Evolutionary conservation across 2,888 invertebrate species (phyloP).

Genomic region (Rhogogaster chlorosoma): DNA sequence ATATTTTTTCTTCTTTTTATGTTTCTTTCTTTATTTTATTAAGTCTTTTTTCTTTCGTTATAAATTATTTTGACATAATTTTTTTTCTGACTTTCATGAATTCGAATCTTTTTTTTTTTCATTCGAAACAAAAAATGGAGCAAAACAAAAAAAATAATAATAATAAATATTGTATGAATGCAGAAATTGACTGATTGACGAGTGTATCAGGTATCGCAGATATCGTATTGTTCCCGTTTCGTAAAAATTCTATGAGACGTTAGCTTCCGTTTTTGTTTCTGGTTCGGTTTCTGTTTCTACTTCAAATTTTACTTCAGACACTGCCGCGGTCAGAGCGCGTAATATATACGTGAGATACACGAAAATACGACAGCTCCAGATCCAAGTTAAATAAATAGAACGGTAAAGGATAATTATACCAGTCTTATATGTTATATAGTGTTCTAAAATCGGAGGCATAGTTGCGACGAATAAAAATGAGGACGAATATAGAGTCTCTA

Average conservation of each 20-base stretch:
- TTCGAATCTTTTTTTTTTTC: too few relatives aligned
- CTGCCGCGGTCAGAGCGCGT: neutral
- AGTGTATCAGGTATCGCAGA: too few relatives aligned
- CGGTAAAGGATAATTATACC: neutral
- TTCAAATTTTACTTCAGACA: neutral
- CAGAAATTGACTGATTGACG: too few relatives aligned
- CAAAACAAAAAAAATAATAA: too few relatives aligned
- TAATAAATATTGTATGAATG: too few relatives aligned
- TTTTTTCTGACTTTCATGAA: too few relatives aligned
- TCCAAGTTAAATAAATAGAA: slow-evolving; percentile 5
- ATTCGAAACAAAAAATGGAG: too few relatives aligned
- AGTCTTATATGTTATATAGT: neutral
- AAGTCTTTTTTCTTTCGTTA: too few relatives aligned
- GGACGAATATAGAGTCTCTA: neutral
- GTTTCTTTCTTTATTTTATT: too few relatives aligned
- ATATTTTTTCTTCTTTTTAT: neutral
- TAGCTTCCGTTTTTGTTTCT: neutral
- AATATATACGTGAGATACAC: neutral
- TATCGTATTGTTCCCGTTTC: neutral
- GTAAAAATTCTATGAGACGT: neutral
- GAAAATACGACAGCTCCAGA: slow-evolving; percentile 6
- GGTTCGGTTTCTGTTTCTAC: neutral
- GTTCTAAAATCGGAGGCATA: neutral
- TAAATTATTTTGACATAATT: too few relatives aligned
- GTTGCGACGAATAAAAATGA: neutral